A percentile compares a stretch with the other conserved stretches of the same genome.
Conservation (phyloP, 2,113 vertebrate genomes). For the Tachuris rubrigastra region DNA sequence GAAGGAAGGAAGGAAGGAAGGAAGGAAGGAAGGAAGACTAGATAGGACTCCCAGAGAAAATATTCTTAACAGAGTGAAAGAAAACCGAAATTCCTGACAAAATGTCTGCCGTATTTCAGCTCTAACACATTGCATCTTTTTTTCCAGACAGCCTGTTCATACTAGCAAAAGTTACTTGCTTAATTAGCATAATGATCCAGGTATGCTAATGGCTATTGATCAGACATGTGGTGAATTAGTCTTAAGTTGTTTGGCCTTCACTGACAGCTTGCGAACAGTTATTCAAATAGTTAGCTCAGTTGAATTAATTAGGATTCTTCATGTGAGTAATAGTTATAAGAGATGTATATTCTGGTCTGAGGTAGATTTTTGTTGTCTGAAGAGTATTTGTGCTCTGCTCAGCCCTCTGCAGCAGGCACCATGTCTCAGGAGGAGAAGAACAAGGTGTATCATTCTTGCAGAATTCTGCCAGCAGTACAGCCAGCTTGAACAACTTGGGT, state of each 20-base stretch:
- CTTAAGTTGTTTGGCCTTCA: not conserved
- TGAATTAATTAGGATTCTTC: not conserved
- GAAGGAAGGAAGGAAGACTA: not conserved
- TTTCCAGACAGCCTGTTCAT: not conserved
- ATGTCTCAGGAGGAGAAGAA: rapidly evolving
- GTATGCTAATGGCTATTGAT: not conserved
- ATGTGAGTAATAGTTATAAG: not conserved
- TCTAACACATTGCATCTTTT: not conserved
- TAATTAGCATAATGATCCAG: not conserved
- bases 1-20: not conserved
- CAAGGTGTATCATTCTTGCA: rapidly evolving
- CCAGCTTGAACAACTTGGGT: rapidly evolving
- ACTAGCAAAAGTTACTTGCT: not conserved
- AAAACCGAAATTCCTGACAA: not conserved
- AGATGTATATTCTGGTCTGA: not conserved
- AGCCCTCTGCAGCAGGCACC: not conserved
- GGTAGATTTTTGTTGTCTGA: not conserved
- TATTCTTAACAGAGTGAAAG: not conserved
- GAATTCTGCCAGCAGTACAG: not conserved
- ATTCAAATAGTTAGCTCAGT: not conserved
- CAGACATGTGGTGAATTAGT: not conserved
- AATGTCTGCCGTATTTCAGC: not conserved
- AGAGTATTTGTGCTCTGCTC: not conserved
- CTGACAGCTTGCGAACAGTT: rapidly evolving
- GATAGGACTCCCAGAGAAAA: not conserved